These are phyloP conservation scores for Hiodon tergisus DNA, from an alignment of 2,113 vertebrate species.

Conservation along the genomic window DNA sequence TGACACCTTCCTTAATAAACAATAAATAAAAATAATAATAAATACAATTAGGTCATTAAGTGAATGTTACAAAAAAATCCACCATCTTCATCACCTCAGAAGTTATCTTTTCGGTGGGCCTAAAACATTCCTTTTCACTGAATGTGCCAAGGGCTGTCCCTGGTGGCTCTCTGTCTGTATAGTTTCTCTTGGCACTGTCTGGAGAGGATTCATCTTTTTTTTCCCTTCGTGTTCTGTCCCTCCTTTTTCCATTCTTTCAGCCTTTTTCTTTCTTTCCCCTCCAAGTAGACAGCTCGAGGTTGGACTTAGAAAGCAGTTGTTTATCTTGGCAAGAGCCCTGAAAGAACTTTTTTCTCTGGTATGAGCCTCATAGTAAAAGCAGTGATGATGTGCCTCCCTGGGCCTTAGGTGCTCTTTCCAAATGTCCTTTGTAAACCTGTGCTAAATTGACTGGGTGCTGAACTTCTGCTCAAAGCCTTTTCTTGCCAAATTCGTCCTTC, in stretches of 20 bases:
- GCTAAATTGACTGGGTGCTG: background rate
- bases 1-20: no score
- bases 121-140: constrained; percentile 4
- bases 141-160: constrained; percentile 11
- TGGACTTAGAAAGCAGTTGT: constrained; percentile 20
- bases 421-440: no score
- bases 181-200: constrained; percentile 21
- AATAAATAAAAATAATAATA: no score
- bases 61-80: background rate
- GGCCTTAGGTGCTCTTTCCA: background rate
- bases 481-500: background rate
- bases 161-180: constrained; percentile 3
- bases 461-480: background rate
- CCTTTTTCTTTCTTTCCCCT: constrained; percentile 20
- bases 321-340: constrained; percentile 35
- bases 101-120: background rate
- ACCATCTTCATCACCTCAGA: background rate
- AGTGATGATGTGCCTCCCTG: background rate
- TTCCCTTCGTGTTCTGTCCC: background rate
- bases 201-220: constrained; percentile 21
- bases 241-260: constrained; percentile 10
- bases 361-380: constrained; percentile 28
- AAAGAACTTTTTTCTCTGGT: constrained; percentile 28
- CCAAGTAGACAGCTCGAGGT: constrained; percentile 18
- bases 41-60: background rate